These are phyloP conservation scores for Dasypogon diadema DNA, from an alignment of 2,888 invertebrate species.

Conservation along the genomic window DNA sequence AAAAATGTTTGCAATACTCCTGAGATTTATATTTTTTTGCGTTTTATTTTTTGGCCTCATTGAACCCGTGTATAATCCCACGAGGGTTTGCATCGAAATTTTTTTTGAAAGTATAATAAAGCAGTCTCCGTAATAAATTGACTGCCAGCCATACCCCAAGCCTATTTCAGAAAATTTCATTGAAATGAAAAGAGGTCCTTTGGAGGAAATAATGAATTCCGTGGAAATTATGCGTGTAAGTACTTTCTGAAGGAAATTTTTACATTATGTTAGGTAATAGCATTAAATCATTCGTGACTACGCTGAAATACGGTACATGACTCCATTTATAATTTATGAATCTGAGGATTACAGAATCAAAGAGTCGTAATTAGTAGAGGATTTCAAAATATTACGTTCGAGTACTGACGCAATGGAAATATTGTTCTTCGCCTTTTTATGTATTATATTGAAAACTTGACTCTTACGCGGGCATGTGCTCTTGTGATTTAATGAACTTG, in stretches of 20 bases:
- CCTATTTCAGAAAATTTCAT: neutral
- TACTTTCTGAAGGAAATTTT: neutral
- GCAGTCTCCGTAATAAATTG: conserved; percentile 16
- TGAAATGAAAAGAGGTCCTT: neutral
- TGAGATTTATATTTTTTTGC: conserved; percentile 23
- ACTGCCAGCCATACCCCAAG: neutral
- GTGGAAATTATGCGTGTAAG: neutral
- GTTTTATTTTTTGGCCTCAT: conserved; percentile 13
- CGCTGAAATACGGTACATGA: too few relatives aligned
- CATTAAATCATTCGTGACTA: neutral
- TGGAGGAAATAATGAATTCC: conserved; percentile 13
- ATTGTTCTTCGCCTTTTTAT: too few relatives aligned
- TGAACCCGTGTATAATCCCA: conserved; percentile 4
- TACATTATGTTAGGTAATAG: neutral
- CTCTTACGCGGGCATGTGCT: too few relatives aligned
- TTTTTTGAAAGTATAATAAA: neutral
- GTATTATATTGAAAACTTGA: too few relatives aligned
- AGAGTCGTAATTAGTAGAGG: too few relatives aligned
- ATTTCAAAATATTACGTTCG: too few relatives aligned
- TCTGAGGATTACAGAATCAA: too few relatives aligned
- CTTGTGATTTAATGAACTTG: too few relatives aligned
- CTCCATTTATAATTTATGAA: too few relatives aligned
- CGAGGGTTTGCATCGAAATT: conserved; percentile 1
- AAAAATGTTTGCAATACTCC: neutral
- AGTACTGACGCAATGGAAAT: too few relatives aligned